Evolutionary conservation across 2,113 vertebrate species (phyloP), one percentile per base, ranked within the genome.

Genomic region (Centropristis striata): DNA sequence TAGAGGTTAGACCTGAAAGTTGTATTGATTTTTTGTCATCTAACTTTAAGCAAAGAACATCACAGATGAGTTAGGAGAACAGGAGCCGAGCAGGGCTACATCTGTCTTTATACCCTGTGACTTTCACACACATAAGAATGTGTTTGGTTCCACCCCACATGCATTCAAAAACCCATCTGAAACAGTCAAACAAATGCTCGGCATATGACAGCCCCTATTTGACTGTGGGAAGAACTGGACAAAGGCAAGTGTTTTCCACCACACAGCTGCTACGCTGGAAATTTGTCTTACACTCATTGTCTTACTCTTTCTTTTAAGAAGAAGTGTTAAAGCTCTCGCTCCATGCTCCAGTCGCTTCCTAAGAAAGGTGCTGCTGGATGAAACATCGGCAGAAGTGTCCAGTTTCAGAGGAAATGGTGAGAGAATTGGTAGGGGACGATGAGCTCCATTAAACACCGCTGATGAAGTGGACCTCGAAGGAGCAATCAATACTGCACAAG

Each of bases 391-490:
- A 51, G 0, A 0, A 93, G 96, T 92, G 95, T 96, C 94, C 63
- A 87, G 90, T 96, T 96, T 96, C 95, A 94, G 92, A 83, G 91
- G 92, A 92, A 92, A 94, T 76, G 91, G 81, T 89, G 86, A 85
- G 55, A 89, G 87, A 92, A 78, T 90, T 80, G 88, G 84, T 81
- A 76, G 61, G 93, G n/a, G 55, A 91, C 87, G 92, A 80, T 89
- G 90, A 89, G 95, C 95, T 94, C 93, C 96, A 95, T 95, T 97
- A 96, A 96, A 89, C 93, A 92, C 80, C 86, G 75, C 78, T 75
- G 89, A 79, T 85, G 47, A 91, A 92, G 87, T 86, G 75, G 79
- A 91, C 78, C 68, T 61, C 5, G 2, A 32, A 44, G 42, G 15
- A 59, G 71, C 39, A 66, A 85, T 81, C 77, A 75, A 70, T 71